phyloP scores from a whole-genome alignment of 2,888 invertebrate genomes.

The Conchocele bisecta region DNA sequence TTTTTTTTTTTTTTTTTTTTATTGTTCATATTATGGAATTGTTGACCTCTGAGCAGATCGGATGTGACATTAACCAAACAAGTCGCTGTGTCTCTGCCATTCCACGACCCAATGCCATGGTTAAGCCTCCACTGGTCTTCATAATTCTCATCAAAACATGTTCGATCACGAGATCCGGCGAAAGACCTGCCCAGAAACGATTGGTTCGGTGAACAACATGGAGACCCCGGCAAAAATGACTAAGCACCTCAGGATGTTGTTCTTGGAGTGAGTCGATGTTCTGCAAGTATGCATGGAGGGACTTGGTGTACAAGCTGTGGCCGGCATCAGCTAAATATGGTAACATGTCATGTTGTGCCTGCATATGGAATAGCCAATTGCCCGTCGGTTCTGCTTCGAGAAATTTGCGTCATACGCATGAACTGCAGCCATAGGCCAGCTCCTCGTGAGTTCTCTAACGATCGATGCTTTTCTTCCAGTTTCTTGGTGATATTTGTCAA shows the following conservation, averaged over 20 bases:
- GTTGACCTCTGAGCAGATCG: no score
- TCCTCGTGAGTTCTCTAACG: no score
- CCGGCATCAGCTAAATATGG: slow-evolving; percentile 46
- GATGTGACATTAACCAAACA: no score
- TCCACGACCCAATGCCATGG: slow-evolving; percentile 36
- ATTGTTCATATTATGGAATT: no score
- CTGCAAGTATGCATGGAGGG: no score
- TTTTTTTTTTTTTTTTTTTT: no score
- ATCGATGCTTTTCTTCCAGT: no score
- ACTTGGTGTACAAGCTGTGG: slow-evolving; percentile 45
- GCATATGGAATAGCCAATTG: slow-evolving; percentile 36
- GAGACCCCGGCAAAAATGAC: slow-evolving; percentile 21
- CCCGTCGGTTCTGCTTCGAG: slow-evolving; percentile 45
- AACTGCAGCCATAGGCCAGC: no score
- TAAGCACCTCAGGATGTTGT: no score
- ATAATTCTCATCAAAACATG: slow-evolving; percentile 52
- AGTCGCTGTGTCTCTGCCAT: slow-evolving; percentile 40
- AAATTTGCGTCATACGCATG: no score
- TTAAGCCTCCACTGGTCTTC: slow-evolving; percentile 47
- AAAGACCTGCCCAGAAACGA: slow-evolving; percentile 53
- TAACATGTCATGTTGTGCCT: slow-evolving; percentile 27
- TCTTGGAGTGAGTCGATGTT: no score
- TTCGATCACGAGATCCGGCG: slow-evolving; percentile 51
- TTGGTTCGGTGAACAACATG: slow-evolving; percentile 47
- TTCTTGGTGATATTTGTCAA: no score